phyloP scores from a whole-genome alignment of 2,113 vertebrate species.

The Bombycilla garrulus region DNA sequence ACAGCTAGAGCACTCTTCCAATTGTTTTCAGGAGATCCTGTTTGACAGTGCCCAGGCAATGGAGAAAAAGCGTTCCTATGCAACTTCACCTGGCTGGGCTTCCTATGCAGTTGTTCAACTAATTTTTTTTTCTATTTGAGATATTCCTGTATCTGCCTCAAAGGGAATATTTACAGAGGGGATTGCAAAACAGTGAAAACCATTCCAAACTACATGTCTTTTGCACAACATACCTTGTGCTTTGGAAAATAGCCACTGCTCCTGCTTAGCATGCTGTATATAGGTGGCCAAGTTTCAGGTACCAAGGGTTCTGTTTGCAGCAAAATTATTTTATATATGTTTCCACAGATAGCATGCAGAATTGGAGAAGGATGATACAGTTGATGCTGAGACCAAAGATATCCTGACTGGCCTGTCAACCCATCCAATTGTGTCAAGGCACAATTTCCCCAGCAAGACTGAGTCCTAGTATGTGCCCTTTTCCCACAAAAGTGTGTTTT shows the following conservation, averaged over 20 bases:
- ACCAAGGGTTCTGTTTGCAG: not conserved
- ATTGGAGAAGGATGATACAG: not conserved
- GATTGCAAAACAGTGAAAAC: not conserved
- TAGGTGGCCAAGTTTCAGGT: not conserved
- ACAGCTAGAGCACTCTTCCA: not conserved
- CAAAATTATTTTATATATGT: not conserved
- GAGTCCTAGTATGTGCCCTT: not conserved
- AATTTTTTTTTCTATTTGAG: not conserved
- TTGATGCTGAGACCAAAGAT: not conserved
- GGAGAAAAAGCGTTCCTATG: not conserved
- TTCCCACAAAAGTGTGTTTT: not conserved
- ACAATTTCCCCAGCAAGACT: not conserved
- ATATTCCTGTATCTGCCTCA: not conserved
- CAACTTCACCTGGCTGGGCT: not conserved
- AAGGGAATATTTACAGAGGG: not conserved
- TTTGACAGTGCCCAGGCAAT: not conserved
- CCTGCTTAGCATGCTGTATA: not conserved
- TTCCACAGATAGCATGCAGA: not conserved
- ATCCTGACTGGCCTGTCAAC: not conserved
- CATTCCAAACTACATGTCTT: not conserved
- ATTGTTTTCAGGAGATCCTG: not conserved
- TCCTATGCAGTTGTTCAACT: not conserved
- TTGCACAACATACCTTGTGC: accelerated
- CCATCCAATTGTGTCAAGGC: no score
- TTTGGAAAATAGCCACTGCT: not conserved